Evolutionary conservation across 2,113 vertebrate species (phyloP), one percentile per base, ranked within the genome.

Genomic region (Chaetodon trifascialis): DNA sequence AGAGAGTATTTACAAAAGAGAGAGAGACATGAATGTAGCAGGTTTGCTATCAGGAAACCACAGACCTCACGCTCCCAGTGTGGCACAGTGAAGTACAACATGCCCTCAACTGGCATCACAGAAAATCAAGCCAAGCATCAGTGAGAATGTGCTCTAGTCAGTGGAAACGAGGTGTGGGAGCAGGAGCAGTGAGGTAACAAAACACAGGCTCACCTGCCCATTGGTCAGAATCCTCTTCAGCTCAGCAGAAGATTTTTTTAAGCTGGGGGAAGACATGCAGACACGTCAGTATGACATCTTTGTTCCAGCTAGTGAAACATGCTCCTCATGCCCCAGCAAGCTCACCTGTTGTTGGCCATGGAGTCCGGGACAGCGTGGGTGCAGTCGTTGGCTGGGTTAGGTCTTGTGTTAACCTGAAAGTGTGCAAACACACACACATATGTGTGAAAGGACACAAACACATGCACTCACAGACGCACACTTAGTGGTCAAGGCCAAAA

Each of bases 181-280:
- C 36, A 66, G 17, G 12, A 12, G 19, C 52, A 21, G 21, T 15
- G 64, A 62, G 25, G 38, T 47, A 62, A 40, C 40, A 70, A 79
- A 72, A 80, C 21, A 68, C 4, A 40, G 14, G 44, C 83, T 83
- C 94, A 99, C 98, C 96, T 99, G 97, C 76, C 98, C 98, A 69
- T 97, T 99, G 40, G 97, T 97, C 91, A 99, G 85, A 79, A 99
- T 99, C 86, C 97, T 99, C 93, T 97, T 99, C 56, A 99, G 94
- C 90, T 99, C 98, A 11, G 98, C 98, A 15, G 98, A 99, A 15
- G 98, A 99, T 72, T 99, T 98, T 86, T 99, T 99, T 72, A 99
- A 95, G 89, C 98, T 99, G 88, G 4, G 89, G 86, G 71, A 76
- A 55, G 38, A 51, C 80, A 74, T 52, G 68, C 2, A 81, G 19